Base-by-base conservation (phyloP, 2,113 vertebrate species). In the Hylia prasina region DNA sequence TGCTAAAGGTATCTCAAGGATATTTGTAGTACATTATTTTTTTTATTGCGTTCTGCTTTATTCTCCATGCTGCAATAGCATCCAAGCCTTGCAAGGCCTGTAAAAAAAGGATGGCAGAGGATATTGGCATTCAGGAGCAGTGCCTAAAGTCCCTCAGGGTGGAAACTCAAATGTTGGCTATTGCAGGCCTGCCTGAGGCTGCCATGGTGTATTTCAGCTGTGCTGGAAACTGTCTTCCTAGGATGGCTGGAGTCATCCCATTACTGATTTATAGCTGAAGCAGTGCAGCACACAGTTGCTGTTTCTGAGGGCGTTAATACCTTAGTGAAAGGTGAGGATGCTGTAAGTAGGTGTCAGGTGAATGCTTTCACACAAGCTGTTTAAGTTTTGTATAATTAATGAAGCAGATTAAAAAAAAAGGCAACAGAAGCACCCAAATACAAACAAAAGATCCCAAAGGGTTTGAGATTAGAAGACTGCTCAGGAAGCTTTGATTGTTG, bases 1-100 rank as follows among this genome's bases (percentile, higher is more conserved):
- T 89, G 51, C 69, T 78, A 10, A 10, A 64, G 40, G 13, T 81
- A 42, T 63, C 83, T 87, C 72, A 84, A 72, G 73, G 87, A 79
- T 84, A 75, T 89, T 89, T 69, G 48, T 53, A 60, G 65, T 71
- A 40, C 24, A 7, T 80, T 71, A 33, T 21, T 65, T 95, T 90
- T 84, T 84, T 94, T 86, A 64, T 48, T 75, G 76, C 18, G 3
- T 75, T 91, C n/a, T 89, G 40, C 78, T 89, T 93, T 85, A 33
- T 94, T 94, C 54, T 92, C 20, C 0, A 0, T 23, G 42, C 79
- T 61, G 27, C 50, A 77, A 11, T 86, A 91, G 44, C 82, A 54
- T 66, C 50, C 31, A 31, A 44, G 66, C 31, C 66, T 94, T 91
- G 37, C 48, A 60, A 89, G 72, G 35, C 31, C 40, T 6, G 1